A percentile compares a stretch with the other conserved stretches of the same genome.
These are phyloP conservation scores for Valencia hispanica DNA, from an alignment of 2,797 vertebrate genomes.

Conservation along the genomic window DNA sequence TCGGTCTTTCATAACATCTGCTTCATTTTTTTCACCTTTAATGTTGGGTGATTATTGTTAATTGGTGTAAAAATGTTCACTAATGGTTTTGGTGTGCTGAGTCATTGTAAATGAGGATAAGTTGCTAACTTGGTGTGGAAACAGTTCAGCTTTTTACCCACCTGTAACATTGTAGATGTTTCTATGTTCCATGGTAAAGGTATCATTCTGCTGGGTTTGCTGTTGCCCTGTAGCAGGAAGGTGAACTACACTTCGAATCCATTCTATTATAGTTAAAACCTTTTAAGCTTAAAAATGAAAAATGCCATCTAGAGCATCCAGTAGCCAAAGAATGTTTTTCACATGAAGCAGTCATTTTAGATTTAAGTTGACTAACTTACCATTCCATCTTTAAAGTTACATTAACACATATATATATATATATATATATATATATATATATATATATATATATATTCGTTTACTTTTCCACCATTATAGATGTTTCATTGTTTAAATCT, in stretches of 20 bases:
- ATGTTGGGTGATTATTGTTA: no score
- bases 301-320: background rate
- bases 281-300: background rate
- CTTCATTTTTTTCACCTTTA: no score
- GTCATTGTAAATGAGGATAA: background rate
- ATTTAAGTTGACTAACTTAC: constrained; percentile 34
- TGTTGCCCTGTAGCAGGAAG: background rate
- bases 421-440: constrained; percentile 29
- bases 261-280: background rate
- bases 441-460: constrained; percentile 31
- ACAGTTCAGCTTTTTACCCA: background rate
- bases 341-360: constrained; percentile 60
- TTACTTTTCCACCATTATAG: constrained; percentile 17
- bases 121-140: background rate
- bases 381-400: constrained; percentile 31
- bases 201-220: background rate
- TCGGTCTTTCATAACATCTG: no score
- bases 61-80: no score
- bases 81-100: background rate
- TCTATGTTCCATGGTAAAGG: no score
- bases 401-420: constrained; percentile 28
- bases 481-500: constrained; percentile 13
- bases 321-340: constrained; percentile 26
- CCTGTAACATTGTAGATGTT: background rate
- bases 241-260: background rate